Evolutionary conservation across 2,797 vertebrate species (phyloP).

Genomic region (Nasua narica): DNA sequence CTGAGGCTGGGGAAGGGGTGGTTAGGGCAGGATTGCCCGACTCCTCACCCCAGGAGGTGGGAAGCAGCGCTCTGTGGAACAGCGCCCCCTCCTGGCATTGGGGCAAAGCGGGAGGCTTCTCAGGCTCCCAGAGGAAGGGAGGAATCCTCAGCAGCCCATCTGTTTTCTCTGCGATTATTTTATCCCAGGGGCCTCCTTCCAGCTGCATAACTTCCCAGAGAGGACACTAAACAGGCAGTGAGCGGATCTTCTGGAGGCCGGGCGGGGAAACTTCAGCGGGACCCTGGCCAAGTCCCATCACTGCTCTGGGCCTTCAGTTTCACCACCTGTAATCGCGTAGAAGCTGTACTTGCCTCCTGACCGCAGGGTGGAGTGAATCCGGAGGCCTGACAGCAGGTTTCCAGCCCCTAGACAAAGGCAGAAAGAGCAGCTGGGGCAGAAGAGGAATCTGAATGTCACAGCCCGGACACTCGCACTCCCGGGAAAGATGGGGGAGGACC

Average conservation of each 20-base stretch:
- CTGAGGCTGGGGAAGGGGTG: neutral
- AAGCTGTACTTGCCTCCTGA: neutral
- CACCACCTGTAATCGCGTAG: constrained; percentile 62
- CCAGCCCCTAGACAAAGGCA: neutral
- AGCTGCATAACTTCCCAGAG: constrained; percentile 68
- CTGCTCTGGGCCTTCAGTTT: constrained; percentile 41
- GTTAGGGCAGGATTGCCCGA: neutral
- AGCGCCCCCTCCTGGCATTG: constrained; percentile 39
- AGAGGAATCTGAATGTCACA: neutral
- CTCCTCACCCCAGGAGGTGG: neutral
- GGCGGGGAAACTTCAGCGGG: constrained; percentile 45
- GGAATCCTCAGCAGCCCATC: constrained; percentile 7
- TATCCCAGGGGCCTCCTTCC: constrained; percentile 62
- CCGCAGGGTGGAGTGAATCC: neutral
- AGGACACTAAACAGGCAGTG: constrained; percentile 58
- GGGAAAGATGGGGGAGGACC: neutral
- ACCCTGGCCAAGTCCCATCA: constrained; percentile 47
- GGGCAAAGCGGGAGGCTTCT: neutral
- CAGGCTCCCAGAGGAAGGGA: neutral
- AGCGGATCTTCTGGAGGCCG: constrained; percentile 19
- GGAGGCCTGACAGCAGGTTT: neutral
- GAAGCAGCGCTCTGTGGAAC: neutral
- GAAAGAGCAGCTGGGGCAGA: constrained; percentile 40
- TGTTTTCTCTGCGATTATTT: constrained; percentile 67
- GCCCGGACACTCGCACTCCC: neutral